Base-by-base conservation (phyloP, 2,888 invertebrate genomes). In the Phyto melanocephala region DNA sequence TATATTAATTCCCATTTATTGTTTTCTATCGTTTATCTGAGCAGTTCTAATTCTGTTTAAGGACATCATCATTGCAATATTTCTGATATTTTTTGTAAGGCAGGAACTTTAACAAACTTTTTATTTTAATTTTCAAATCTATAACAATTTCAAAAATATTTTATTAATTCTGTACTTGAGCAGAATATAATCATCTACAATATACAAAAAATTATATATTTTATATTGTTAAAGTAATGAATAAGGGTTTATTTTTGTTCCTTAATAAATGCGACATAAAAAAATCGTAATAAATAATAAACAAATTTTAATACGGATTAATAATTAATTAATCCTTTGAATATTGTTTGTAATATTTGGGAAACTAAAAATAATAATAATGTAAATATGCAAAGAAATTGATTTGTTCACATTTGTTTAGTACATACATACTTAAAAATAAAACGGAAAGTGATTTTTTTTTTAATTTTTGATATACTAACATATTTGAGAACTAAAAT, bases 141-240 rank as follows among this genome's bases (percentile, higher is more conserved):
- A 81, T 81, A 82, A 82, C 79, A 79, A 70, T 79, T 79, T 79
- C 60, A 79, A 82, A 81, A 79, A 82, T 77, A 78, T 62, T 68
- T 80, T 35, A 54, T 75, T 42, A 62, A 77, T 56, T 78, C 70
- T 65, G 74, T 54, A 42, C 56, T 78, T 75, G 74, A 78, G 78
- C 81, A 74, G 75, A 74, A 67, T 77, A 63, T 40, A 71, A 65
- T 78, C 42, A 58, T 78, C 35, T 78, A 74, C 52, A 78, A 63
- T 67, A 67, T 42, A 45, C 37, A 50, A 65, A 58, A n/a, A 60
- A 24, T 24, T 58, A 47, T 37, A 75, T 56, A 65, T 40, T 52
- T 60, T 80, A 68, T 63, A 68, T 45, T 47, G 58, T 78, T 50
- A 78, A 65, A 24, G 33, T 58, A 71, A 58, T 40, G 15, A n/a